Base-by-base conservation (phyloP, 2,888 invertebrate species). In the Antitype chi region DNA sequence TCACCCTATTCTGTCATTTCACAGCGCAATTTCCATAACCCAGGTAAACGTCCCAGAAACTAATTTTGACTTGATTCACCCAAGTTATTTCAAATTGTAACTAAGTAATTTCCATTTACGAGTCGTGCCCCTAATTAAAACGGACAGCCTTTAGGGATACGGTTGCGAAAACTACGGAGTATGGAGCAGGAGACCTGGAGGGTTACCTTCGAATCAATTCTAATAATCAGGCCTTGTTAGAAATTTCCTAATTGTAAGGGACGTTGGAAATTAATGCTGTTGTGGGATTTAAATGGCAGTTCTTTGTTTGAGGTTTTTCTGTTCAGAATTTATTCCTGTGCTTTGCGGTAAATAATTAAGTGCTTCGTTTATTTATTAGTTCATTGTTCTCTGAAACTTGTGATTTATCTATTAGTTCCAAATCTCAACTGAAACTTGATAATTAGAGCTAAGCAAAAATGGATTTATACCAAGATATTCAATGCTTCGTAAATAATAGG, bases 111-210 rank as follows among this genome's bases (percentile, higher is more conserved):
- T 76, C 78, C 81, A 83, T 81, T 87, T 83, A 83, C 77, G 78
- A 74, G 79, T 75, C 70, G 60, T 87, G 71, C 60, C 74, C 82
- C 84, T 87, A 85, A 87, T 87, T 84, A 87, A 87, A 85, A 87
- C 70, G 67, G 85, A 85, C 84, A 38, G 79, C 72, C 87, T 76
- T 60, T 66, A 55, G 85, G 80, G 87, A 82, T 52, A 64, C 28
- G 55, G 47, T 17, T 28, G 72, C 78, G 74, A 74, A 73, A 82
- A 87, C 85, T 87, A 81, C 64, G 72, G 69, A 43, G 75, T 68
- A 60, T 60, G 74, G 69, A 60, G 75, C 76, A 59, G 52, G 74
- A 64, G 76, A 76, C 85, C 76, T 73, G 69, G 38, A 71, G 71
- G 25, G 47, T 32, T 75, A 81, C 76, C 85, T 83, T 79, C 78